Conservation (phyloP, 2,113 vertebrate genomes). For the Ochotona princeps region DNA sequence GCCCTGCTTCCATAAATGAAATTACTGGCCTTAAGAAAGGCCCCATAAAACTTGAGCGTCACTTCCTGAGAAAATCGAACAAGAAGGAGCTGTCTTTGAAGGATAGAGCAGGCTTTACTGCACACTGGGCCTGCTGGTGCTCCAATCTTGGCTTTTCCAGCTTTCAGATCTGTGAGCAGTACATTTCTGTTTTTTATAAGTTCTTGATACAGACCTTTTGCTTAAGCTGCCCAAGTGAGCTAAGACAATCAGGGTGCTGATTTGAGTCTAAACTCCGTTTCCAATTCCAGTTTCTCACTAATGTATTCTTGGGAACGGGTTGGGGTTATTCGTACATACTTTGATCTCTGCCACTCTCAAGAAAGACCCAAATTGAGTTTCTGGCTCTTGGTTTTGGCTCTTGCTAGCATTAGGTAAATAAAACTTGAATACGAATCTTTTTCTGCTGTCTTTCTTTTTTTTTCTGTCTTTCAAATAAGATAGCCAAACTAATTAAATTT, state of each 20-base stretch:
- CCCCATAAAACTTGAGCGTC: background rate
- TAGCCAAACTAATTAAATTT: background rate
- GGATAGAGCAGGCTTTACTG: background rate
- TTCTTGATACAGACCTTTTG: background rate
- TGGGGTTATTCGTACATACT: too few species aligned
- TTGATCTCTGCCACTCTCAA: too few species aligned
- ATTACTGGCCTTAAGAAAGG: background rate
- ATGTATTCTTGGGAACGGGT: too few species aligned
- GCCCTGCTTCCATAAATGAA: too few species aligned
- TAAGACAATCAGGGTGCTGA: background rate
- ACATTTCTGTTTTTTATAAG: background rate
- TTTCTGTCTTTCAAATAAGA: too few species aligned
- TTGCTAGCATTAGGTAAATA: too few species aligned
- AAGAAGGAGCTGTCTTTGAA: background rate
- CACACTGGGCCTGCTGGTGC: background rate
- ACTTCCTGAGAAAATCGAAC: background rate
- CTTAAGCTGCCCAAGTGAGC: too few species aligned
- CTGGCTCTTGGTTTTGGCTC: too few species aligned
- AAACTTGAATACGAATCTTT: background rate
- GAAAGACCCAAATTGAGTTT: too few species aligned
- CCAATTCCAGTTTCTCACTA: too few species aligned
- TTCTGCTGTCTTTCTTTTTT: background rate
- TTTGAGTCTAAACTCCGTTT: too few species aligned
- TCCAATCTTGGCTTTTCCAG: background rate
- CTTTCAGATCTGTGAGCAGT: background rate